A percentile compares a stretch with the other conserved stretches of the same genome.
phyloP scores from a whole-genome alignment of 2,797 vertebrate species.

The Sebastes cheni region DNA sequence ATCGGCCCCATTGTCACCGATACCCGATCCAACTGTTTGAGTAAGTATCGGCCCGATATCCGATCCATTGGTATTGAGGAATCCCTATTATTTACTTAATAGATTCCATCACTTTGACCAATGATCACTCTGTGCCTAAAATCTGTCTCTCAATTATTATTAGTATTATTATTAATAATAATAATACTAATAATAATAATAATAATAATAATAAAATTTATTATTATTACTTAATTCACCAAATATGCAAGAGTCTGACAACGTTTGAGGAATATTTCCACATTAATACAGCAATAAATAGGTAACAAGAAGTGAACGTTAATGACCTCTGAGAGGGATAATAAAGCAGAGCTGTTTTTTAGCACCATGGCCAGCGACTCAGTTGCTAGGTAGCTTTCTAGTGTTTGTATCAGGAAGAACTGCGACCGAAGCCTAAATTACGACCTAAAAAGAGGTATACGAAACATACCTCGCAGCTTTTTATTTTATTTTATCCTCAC shows the following conservation, averaged over 20 bases:
- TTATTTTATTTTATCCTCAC: neutral
- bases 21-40: too few species aligned
- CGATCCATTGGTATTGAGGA: too few species aligned
- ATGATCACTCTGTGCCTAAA: neutral
- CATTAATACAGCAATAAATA: neutral
- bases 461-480: neutral
- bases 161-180: neutral
- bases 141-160: neutral
- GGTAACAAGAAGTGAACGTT: neutral
- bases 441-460: neutral
- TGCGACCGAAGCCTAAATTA: slow-evolving; percentile 6
- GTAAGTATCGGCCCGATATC: too few species aligned
- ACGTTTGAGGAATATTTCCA: neutral
- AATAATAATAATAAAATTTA: too few species aligned
- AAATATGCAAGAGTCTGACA: neutral
- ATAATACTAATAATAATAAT: too few species aligned
- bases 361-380: slow-evolving; percentile 81
- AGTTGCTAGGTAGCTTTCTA: slow-evolving; percentile 67
- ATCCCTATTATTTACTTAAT: too few species aligned
- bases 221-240: too few species aligned
- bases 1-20: too few species aligned
- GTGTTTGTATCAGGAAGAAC: slow-evolving; percentile 58
- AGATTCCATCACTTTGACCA: neutral
- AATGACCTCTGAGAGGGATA: slow-evolving; percentile 38
- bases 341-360: slow-evolving; percentile 33